These are phyloP conservation scores for Brevipalpus yothersi DNA, from an alignment of 1,140 invertebrate species.

Conservation along the genomic window DNA sequence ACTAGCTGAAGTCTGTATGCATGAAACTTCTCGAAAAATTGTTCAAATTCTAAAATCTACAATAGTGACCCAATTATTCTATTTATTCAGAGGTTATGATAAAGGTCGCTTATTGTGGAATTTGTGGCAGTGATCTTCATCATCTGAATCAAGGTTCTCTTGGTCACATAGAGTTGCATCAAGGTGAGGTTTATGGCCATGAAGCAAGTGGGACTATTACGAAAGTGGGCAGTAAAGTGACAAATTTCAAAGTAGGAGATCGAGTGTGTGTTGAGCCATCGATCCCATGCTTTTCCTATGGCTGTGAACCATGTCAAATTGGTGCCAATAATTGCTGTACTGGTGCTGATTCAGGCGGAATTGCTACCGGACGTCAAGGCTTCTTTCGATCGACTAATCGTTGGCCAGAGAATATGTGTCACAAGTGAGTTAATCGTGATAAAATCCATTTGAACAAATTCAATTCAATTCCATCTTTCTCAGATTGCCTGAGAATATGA, in stretches of 20 bases:
- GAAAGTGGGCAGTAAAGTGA: conserved; percentile 44
- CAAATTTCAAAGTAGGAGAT: conserved; percentile 47
- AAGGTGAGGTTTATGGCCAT: conserved; percentile 70
- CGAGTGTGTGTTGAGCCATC: conserved; percentile 80
- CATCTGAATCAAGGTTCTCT: conserved; percentile 59
- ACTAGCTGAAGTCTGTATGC: no score
- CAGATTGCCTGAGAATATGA: conserved; percentile 55
- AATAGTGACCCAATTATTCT: not conserved
- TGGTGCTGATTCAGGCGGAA: conserved; percentile 52
- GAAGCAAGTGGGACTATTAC: conserved; percentile 52
- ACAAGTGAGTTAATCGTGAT: conserved; percentile 11
- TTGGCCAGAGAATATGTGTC: conserved; percentile 14
- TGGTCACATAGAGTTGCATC: conserved; percentile 44
- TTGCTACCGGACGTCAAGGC: conserved; percentile 22
- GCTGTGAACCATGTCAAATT: conserved; percentile 55
- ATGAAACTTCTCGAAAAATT: no score
- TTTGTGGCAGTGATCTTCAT: conserved; percentile 86
- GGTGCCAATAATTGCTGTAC: conserved; percentile 75
- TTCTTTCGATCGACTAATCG: conserved; percentile 11
- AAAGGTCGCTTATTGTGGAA: conserved; percentile 64
- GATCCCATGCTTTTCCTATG: conserved; percentile 41
- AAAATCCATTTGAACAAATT: not conserved
- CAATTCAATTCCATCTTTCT: not conserved
- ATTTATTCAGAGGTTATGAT: conserved; percentile 3
- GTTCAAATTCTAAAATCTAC: no score